phyloP scores from a whole-genome alignment of 2,797 vertebrate genomes.

The Macropodus opercularis region DNA sequence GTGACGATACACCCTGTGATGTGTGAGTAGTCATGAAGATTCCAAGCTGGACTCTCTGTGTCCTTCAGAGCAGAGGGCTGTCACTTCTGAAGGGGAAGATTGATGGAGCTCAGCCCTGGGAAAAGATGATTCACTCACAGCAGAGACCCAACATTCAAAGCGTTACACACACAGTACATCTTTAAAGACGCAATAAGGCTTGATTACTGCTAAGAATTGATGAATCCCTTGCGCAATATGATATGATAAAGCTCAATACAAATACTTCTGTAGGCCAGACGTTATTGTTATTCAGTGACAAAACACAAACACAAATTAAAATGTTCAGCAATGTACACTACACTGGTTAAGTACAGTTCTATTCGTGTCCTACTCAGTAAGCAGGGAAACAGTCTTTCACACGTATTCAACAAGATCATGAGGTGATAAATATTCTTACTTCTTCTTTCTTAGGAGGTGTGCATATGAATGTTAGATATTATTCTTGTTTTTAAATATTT shows the following conservation, averaged over 20 bases:
- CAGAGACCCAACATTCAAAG: slow-evolving; percentile 21
- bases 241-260: too few species aligned
- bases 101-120: slow-evolving; percentile 52
- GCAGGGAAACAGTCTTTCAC: too few species aligned
- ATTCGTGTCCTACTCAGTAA: too few species aligned
- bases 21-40: slow-evolving; percentile 37
- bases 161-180: not conserved
- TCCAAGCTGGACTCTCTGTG: slow-evolving; percentile 51
- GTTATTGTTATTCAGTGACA: too few species aligned
- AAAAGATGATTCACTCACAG: slow-evolving; percentile 45
- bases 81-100: slow-evolving; percentile 57
- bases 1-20: slow-evolving; percentile 57
- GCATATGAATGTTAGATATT: slow-evolving; percentile 2
- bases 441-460: slow-evolving; percentile 5
- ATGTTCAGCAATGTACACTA: too few species aligned
- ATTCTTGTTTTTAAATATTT: slow-evolving; percentile 7
- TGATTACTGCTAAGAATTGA: too few species aligned
- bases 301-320: too few species aligned
- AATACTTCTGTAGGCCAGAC: too few species aligned
- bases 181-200: not conserved
- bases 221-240: too few species aligned
- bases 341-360: too few species aligned
- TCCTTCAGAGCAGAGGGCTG: slow-evolving; percentile 62
- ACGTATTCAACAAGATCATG: not conserved
- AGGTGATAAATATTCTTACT: not conserved